Evolutionary conservation across 92 coral and sea anemone genomes (phyloP).

Genomic region (Siderastrea radians): DNA sequence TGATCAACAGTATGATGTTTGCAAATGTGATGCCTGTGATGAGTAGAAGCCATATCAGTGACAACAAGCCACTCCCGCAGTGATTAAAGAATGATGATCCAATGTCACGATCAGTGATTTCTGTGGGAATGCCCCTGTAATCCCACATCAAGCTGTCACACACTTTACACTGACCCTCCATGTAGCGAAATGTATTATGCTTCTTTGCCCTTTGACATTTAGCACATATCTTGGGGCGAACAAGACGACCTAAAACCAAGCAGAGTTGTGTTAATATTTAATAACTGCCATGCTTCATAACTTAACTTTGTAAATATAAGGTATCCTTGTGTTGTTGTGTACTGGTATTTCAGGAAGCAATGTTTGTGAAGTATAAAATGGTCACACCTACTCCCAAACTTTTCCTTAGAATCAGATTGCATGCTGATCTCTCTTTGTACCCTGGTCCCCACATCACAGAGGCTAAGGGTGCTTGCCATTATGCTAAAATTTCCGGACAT

Average conservation of each 20-base stretch:
- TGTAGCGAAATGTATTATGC: constrained; percentile 20
- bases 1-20: constrained; percentile 47
- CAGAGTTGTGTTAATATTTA: background rate
- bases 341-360: no score
- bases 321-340: no score
- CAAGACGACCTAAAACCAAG: constrained; percentile 69
- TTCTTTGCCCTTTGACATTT: constrained; percentile 67
- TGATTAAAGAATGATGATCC: constrained; percentile 86
- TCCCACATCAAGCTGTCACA: constrained; percentile 90
- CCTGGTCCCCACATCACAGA: no score
- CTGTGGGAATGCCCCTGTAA: constrained; percentile 76
- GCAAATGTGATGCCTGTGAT: constrained; percentile 69
- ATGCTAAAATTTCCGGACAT: no score
- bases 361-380: no score
- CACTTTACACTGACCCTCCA: constrained; percentile 69
- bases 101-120: constrained; percentile 80
- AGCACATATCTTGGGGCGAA: constrained; percentile 64
- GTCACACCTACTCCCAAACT: no score
- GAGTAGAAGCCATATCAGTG: constrained; percentile 78
- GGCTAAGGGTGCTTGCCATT: no score
- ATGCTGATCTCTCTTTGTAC: no score
- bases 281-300: no score
- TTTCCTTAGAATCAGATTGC: no score
- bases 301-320: no score
- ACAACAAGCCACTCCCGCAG: constrained; percentile 83